Percentiles rank a stretch among this genome's conserved stretches.
These are phyloP conservation scores for Eumeta japonica DNA, from an alignment of 1,140 invertebrate genomes.

Conservation along the genomic window DNA sequence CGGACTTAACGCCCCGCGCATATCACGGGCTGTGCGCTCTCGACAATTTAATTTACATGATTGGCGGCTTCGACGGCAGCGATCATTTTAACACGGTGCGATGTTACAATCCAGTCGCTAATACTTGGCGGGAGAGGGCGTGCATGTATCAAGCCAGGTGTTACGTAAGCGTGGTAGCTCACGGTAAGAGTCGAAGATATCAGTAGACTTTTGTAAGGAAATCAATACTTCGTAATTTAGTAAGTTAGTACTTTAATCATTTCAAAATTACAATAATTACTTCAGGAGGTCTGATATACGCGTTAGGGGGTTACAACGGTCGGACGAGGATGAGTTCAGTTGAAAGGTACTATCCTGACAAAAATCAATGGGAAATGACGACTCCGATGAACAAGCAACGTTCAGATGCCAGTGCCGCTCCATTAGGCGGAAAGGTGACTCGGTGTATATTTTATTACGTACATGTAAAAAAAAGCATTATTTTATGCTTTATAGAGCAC, in stretches of 20 bases:
- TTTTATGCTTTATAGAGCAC: too few species aligned
- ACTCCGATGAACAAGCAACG: slow-evolving; percentile 67
- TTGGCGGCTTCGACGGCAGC: slow-evolving; percentile 74
- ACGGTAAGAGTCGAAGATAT: slow-evolving; percentile 59
- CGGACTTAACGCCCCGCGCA: slow-evolving; percentile 65
- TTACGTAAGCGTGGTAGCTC: slow-evolving; percentile 73
- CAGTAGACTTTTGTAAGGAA: too few species aligned
- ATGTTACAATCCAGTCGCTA: slow-evolving; percentile 64
- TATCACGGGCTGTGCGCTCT: slow-evolving; percentile 74
- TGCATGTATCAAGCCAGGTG: slow-evolving; percentile 75
- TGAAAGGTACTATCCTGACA: slow-evolving; percentile 60
- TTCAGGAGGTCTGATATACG: slow-evolving; percentile 64
- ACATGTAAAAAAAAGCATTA: too few species aligned
- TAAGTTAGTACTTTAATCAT: too few species aligned
- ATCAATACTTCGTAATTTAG: too few species aligned
- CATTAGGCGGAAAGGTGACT: slow-evolving; percentile 52
- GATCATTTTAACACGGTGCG: slow-evolving; percentile 71
- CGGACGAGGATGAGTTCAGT: slow-evolving; percentile 65
- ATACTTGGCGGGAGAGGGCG: slow-evolving; percentile 66
- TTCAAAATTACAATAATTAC: too few species aligned
- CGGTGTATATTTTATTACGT: background rate
- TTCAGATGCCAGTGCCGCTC: slow-evolving; percentile 67
- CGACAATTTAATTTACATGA: slow-evolving; percentile 71
- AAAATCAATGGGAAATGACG: slow-evolving; percentile 71
- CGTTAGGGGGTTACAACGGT: slow-evolving; percentile 76